Percentiles rank a stretch among this genome's conserved stretches.
These are phyloP conservation scores for Drosophila suboccidentalis DNA, from an alignment of 2,888 invertebrate genomes.

Conservation along the genomic window DNA sequence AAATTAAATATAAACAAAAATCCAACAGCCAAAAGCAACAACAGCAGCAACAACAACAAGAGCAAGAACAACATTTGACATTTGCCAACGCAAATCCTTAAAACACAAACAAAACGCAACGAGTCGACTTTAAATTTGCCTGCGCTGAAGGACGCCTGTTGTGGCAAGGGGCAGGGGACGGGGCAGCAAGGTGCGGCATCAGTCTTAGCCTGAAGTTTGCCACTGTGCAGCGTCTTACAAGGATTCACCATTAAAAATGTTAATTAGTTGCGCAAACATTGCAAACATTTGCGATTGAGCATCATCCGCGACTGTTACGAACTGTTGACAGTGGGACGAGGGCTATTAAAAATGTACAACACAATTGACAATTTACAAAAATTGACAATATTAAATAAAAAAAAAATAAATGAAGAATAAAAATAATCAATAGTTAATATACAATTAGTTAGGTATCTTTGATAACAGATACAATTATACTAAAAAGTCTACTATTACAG, in stretches of 20 bases:
- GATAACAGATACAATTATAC: neutral
- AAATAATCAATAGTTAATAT: neutral
- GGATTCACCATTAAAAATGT: slow-evolving; percentile 85
- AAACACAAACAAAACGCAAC: slow-evolving; percentile 55
- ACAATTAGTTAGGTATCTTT: neutral
- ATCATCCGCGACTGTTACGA: slow-evolving; percentile 42
- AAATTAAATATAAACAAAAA: slow-evolving; percentile 75
- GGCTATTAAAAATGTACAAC: neutral
- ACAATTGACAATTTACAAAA: too few relatives aligned
- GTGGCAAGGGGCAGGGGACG: neutral
- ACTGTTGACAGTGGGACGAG: slow-evolving; percentile 45
- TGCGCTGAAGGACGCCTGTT: slow-evolving; percentile 1
- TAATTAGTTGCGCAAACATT: slow-evolving; percentile 83
- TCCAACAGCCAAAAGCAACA: slow-evolving; percentile 15
- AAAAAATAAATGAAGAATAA: neutral
- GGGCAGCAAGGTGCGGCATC: neutral
- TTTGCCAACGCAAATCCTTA: slow-evolving; percentile 73
- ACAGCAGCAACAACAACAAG: slow-evolving; percentile 42
- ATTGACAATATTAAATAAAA: neutral
- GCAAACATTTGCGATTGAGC: slow-evolving; percentile 67
- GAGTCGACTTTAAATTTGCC: slow-evolving; percentile 52
- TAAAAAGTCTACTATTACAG: neutral
- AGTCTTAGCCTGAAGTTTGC: slow-evolving; percentile 31
- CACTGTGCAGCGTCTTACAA: slow-evolving; percentile 71
- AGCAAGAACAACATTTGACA: slow-evolving; percentile 65